Evolutionary conservation across 2,113 vertebrate genomes (phyloP).

Genomic region (Thalassoma bifasciatum): DNA sequence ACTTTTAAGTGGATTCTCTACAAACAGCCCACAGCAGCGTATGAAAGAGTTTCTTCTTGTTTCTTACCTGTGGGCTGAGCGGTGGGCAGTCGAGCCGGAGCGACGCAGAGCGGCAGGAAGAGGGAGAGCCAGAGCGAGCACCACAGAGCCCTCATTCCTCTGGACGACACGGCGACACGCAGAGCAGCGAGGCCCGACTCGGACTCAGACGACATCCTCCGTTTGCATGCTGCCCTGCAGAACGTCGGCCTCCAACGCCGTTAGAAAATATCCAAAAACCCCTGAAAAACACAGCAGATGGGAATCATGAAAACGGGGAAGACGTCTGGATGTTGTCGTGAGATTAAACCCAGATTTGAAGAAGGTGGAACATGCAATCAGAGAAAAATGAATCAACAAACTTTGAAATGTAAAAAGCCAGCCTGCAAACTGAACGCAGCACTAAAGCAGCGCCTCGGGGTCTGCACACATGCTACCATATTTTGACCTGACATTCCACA

Average conservation of each 20-base stretch:
- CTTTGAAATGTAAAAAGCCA: background rate
- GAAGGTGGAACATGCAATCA: background rate
- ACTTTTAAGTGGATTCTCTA: too few relatives aligned
- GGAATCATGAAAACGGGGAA: background rate
- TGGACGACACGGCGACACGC: conserved; percentile 47
- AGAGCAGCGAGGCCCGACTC: conserved; percentile 74
- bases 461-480: conserved; percentile 15
- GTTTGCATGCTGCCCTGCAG: conserved; percentile 71
- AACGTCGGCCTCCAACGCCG: conserved; percentile 41
- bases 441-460: background rate
- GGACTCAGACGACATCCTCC: conserved; percentile 76
- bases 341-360: too few relatives aligned
- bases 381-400: background rate
- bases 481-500: conserved; percentile 50
- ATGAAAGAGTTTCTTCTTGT: rapidly evolving
- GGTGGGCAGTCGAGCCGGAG: conserved; percentile 75
- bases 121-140: conserved; percentile 79
- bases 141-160: conserved; percentile 85
- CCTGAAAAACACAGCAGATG: conserved; percentile 30
- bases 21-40: too few relatives aligned
- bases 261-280: conserved; percentile 21
- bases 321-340: background rate
- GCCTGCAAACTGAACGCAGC: background rate
- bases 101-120: conserved; percentile 69
- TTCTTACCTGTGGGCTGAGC: conserved; percentile 80